A percentile compares a stretch with the other conserved stretches of the same genome.
These are phyloP conservation scores for Anisognathus igniventris DNA, from an alignment of 2,797 vertebrate species.

Conservation along the genomic window DNA sequence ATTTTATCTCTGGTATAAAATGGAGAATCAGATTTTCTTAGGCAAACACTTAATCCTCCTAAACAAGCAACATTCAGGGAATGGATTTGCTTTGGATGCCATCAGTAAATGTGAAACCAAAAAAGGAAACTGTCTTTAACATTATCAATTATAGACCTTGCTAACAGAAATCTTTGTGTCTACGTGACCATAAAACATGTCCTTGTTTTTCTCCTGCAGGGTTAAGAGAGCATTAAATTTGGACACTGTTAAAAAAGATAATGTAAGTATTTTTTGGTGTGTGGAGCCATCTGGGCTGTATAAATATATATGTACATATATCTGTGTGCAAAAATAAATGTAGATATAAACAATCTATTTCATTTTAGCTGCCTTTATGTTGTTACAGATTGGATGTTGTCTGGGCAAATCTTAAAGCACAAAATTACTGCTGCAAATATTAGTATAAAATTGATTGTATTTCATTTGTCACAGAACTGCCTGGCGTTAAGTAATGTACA, in stretches of 20 bases:
- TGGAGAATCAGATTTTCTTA: background rate
- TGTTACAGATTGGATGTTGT: background rate
- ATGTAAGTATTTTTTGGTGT: constrained; percentile 71
- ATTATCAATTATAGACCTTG: background rate
- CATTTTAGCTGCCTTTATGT: background rate
- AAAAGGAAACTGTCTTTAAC: background rate
- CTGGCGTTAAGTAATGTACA: background rate
- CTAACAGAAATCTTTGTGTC: background rate
- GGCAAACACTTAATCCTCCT: background rate
- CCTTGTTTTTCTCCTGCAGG: constrained; percentile 68
- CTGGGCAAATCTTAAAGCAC: background rate
- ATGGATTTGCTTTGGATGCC: background rate
- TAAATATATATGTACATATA: background rate
- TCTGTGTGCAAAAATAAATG: background rate
- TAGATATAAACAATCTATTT: background rate
- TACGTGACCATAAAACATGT: constrained; percentile 17
- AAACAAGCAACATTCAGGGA: background rate
- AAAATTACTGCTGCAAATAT: constrained; percentile 28
- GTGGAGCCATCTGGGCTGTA: background rate
- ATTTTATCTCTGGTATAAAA: constrained; percentile 7
- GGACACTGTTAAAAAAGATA: constrained; percentile 47
- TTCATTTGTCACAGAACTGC: constrained; percentile 22
- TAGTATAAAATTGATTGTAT: background rate
- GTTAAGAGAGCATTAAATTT: constrained; percentile 77
- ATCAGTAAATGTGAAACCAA: background rate